A percentile compares a stretch with the other conserved stretches of the same genome.
These are phyloP conservation scores for Keiferia lycopersicella DNA, from an alignment of 2,888 invertebrate species.

Conservation along the genomic window DNA sequence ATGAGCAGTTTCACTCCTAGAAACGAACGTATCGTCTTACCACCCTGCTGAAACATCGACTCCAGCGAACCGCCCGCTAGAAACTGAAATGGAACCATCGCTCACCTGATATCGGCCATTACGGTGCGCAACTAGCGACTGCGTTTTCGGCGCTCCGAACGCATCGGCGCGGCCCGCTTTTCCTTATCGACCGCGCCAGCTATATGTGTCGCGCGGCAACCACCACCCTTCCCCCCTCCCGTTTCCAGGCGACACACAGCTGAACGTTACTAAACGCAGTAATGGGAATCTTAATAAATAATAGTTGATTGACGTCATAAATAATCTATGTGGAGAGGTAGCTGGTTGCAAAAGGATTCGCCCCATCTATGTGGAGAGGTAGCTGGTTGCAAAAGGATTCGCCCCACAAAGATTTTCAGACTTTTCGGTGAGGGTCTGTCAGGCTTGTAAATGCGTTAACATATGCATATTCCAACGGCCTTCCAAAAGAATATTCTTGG, in stretches of 20 bases:
- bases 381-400: background rate
- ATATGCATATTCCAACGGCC: too few relatives aligned
- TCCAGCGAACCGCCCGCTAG: background rate
- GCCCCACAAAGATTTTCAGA: background rate
- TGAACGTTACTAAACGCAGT: constrained; percentile 17
- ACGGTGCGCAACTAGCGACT: constrained; percentile 31
- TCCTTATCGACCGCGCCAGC: constrained; percentile 71
- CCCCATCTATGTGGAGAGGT: background rate
- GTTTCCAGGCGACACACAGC: constrained; percentile 25
- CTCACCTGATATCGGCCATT: constrained; percentile 17
- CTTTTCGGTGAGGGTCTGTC: background rate
- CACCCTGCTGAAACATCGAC: background rate
- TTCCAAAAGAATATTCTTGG: background rate
- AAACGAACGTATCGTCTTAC: too few relatives aligned
- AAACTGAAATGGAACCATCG: constrained; percentile 2
- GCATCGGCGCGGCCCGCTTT: constrained; percentile 65
- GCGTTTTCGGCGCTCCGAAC: constrained; percentile 55
- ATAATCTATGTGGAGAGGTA: background rate
- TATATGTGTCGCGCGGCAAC: constrained; percentile 71
- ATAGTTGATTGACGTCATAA: background rate
- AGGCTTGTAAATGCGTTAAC: background rate
- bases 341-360: background rate
- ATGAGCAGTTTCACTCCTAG: background rate
- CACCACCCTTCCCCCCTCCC: constrained; percentile 39
- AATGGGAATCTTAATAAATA: background rate